Evolutionary conservation across 2,888 invertebrate species (phyloP), one percentile per base, ranked within the genome.

Genomic region (Drosophila tanythrix): DNA sequence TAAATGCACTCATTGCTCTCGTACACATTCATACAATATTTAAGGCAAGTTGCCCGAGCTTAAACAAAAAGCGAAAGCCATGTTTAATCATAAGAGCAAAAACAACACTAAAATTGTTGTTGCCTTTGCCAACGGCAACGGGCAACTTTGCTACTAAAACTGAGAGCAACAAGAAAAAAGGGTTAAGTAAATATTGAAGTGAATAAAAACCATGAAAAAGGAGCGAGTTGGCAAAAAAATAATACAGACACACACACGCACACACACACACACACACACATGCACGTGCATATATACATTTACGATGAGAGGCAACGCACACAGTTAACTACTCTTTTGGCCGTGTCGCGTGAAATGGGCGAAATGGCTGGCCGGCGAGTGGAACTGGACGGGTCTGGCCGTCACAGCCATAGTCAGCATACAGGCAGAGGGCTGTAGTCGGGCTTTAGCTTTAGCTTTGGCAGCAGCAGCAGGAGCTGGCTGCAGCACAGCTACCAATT

Each of bases 111-210:
- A 70, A 79, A 74, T 70, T 74, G 81, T 84, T 64, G 81, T 48
- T 73, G 81, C 79, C 66, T 80, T 77, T 83, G 85, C 83, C 88
- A 83, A 70, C 76, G 74, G 74, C 70, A 81, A 77, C 81, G 43
- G 43, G 21, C 40, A 57, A 57, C 57, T 79, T 78, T 81, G 59
- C 82, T 81, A 68, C 81, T 76, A 80, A 79, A 81, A 81, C 69
- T 77, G 75, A 65, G 67, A 74, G 75, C 74, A 69, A 74, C 69
- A 67, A 60, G 59, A 82, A 88, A 88, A 90, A 88, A 90, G 90
- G 87, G 88, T 90, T 88, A 90, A 90, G 90, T 87, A 87, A 88
- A 88, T 90, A 88, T 90, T 88, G 90, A 81, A 81, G 81, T 87
- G 82, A 82, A 90, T 88, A 89, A 86, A 88, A 88, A 83, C 83